Evolutionary conservation across 1,140 invertebrate genomes (phyloP).

Genomic region (Megalopta genalis): DNA sequence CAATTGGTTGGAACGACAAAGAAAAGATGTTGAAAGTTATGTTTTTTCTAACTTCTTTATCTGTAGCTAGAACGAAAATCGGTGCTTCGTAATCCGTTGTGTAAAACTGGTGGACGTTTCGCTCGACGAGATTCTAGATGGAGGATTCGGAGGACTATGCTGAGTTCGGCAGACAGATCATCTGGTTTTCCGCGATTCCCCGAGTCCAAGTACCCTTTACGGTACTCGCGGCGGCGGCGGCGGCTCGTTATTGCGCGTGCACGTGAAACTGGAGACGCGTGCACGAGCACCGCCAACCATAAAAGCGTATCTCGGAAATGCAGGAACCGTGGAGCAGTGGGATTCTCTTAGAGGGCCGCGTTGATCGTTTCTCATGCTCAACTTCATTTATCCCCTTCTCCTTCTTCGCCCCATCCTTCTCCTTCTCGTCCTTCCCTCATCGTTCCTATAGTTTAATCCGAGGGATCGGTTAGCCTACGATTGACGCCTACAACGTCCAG

Average conservation of each 20-base stretch:
- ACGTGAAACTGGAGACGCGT: conserved; percentile 41
- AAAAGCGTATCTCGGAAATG: conserved; percentile 36
- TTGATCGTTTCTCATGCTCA: conserved; percentile 29
- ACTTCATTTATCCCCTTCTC: neutral
- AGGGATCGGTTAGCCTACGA: conserved; percentile 47
- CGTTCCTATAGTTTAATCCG: conserved; percentile 34
- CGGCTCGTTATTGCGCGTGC: conserved; percentile 7
- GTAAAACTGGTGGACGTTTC: too few relatives aligned
- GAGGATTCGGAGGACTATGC: too few relatives aligned
- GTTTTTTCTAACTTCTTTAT: too few relatives aligned
- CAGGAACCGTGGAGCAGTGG: neutral
- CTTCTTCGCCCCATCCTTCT: neutral
- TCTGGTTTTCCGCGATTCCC: conserved; percentile 37
- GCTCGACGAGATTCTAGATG: too few relatives aligned
- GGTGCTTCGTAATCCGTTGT: too few relatives aligned
- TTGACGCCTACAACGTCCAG: conserved; percentile 50
- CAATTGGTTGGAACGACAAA: too few relatives aligned
- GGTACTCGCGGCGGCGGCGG: neutral
- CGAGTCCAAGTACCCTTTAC: neutral
- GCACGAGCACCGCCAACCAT: conserved; percentile 19
- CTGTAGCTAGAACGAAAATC: too few relatives aligned
- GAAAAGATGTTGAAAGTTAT: too few relatives aligned
- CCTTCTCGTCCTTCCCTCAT: neutral
- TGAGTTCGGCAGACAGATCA: conserved; percentile 7
- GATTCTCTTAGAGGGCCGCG: conserved; percentile 16